Base-by-base conservation (phyloP, 2,797 vertebrate species). In the Tamandua tetradactyla region DNA sequence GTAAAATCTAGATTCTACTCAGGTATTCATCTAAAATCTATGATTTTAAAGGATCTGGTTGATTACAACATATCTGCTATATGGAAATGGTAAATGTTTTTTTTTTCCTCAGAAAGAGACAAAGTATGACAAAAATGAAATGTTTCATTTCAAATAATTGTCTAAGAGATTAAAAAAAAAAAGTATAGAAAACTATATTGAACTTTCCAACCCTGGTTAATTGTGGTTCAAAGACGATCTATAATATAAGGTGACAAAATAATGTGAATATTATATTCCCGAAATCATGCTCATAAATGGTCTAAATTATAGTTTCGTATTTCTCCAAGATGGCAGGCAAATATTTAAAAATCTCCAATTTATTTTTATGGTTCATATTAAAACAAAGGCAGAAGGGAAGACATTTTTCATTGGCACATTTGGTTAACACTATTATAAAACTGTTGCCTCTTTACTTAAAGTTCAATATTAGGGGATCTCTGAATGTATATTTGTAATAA, bases 111-210 rank as follows among this genome's bases (percentile, higher is more conserved):
- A 84, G 27, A 61, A 82, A 88, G 62, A 75, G 25, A 10, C 2
- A 42, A 57, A 64, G 15, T 10, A 59, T 55, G 49, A 37, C 37
- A 69, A 40, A 59, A 27, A 0, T 57, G 3, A 78, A 89, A 72
- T 87, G 35, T 74, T 4, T 68, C 27, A 68, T 83, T 95, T 89
- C 61, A 66, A 88, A 91, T 88, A 61, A 94, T 89, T 62, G 80
- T n/a, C 1, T 59, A 88, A 88, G 7, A 90, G 47, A 83, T 47
- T 69, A 30, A 79, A 30, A 49, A 49, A 44, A 49, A 17, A 52
- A 52, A 52, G 18, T 18, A 52, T 15, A 85, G 27, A 84, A 89
- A 78, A 84, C 6, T 40, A 59, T 84, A 59, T 1, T 42, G 18
- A 89, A 87, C 9, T 49, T 81, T n/a, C 30, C 8, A 80, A 75